Conservation (phyloP, 2,888 invertebrate species). For the Drosophila testacea region DNA sequence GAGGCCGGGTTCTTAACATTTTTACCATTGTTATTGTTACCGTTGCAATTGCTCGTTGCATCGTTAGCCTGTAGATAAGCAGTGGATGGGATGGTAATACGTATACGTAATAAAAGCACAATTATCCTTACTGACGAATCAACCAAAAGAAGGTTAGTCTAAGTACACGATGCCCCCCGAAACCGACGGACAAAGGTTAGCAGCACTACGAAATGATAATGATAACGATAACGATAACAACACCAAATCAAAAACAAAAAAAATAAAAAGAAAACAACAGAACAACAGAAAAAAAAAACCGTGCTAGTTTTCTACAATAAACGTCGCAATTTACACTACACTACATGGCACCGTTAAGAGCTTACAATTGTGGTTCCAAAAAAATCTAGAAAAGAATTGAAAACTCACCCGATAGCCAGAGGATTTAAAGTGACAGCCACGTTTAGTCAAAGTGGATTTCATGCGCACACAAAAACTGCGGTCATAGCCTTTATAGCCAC, state of each 20-base stretch:
- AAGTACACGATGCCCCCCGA: constrained; percentile 17
- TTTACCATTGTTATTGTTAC: constrained; percentile 83
- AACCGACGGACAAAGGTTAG: constrained; percentile 26
- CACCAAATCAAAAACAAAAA: constrained; percentile 6
- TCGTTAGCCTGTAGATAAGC: constrained; percentile 85
- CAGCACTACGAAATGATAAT: constrained; percentile 19
- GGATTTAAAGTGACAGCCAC: constrained; percentile 98
- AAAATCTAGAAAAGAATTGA: neutral
- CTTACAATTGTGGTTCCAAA: neutral
- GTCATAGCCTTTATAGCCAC: constrained; percentile 93
- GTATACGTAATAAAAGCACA: constrained; percentile 60
- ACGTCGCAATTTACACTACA: constrained; percentile 37
- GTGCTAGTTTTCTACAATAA: constrained; percentile 37
- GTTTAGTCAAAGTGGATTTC: constrained; percentile 98
- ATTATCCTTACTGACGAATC: constrained; percentile 49
- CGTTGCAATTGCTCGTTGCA: constrained; percentile 83
- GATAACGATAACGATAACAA: constrained; percentile 1
- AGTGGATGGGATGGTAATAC: constrained; percentile 84
- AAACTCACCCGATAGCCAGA: constrained; percentile 96
- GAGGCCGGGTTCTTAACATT: constrained; percentile 85
- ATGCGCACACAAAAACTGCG: constrained; percentile 97
- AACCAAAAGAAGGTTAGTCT: constrained; percentile 67
- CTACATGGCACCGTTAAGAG: constrained; percentile 45
- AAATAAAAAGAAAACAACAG: neutral
- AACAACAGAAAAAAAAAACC: constrained; percentile 4